Conservation (phyloP, 2,113 vertebrate species). For the Psittacus erithacus region DNA sequence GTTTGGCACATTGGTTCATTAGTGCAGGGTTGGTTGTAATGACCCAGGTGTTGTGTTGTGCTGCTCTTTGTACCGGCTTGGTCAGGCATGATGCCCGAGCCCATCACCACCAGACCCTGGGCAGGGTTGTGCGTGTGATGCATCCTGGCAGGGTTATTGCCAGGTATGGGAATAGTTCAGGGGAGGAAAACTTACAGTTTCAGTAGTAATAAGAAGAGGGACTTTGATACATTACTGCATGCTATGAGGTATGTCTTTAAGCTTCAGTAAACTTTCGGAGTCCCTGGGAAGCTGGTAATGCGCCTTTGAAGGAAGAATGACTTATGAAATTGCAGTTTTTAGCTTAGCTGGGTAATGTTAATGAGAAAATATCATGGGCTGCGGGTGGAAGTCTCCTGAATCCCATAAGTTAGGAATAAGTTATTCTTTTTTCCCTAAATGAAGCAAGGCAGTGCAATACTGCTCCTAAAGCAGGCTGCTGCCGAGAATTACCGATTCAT, state of each 20-base stretch:
- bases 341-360: constrained; percentile 51
- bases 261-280: constrained; percentile 44
- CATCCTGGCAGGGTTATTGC: background rate
- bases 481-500: background rate
- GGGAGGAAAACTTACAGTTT: background rate
- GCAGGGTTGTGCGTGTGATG: background rate
- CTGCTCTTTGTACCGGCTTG: background rate
- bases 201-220: background rate
- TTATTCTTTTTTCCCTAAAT: constrained; percentile 44
- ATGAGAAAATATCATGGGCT: constrained; percentile 38
- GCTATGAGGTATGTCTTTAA: constrained; percentile 22
- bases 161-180: background rate
- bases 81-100: rapidly evolving
- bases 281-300: constrained; percentile 40
- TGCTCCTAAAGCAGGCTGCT: background rate
- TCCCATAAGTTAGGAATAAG: constrained; percentile 25
- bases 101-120: rapidly evolving
- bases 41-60: rapidly evolving
- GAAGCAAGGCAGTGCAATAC: background rate
- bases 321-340: constrained; percentile 45
- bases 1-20: rapidly evolving
- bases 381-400: background rate
- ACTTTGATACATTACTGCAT: background rate
- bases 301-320: constrained; percentile 28
- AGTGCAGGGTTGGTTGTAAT: background rate